Evolutionary conservation across 1,140 invertebrate genomes (phyloP), one percentile per base, ranked within the genome.

Genomic region (Caerostris darwini): DNA sequence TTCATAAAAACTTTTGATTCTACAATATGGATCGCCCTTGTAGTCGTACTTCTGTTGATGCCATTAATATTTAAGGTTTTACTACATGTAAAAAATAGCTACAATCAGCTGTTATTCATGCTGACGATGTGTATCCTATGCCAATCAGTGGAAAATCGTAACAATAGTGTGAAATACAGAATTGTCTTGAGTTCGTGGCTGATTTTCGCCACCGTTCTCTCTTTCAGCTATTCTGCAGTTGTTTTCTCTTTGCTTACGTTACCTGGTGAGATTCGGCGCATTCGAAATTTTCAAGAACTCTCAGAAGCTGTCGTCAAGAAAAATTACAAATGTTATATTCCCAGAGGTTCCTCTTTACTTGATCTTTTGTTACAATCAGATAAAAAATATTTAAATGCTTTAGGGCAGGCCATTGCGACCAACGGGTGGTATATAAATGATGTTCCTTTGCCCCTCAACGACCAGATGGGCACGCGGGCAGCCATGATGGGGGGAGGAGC

Each of bases 191-290:
- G 6, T 50, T 50, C 58, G 2, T 86, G 83, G 83, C 61, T 86
- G 7, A 4, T 67, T 50, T 89, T 89, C 17, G 3, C n/a, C 14
- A 53, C 17, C 6, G 14, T 69, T 17, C 3, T 89, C 7, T 67
- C 64, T 7, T 50, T 69, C 61, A 53, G 50, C 7, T 89, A 89
- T 89, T 69, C 87, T 3, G 50, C 59, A 7, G 58, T 67, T n/a
- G 53, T 89, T 7, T 56, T 69, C 7, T 89, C 87, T 5, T 54
- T 67, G 12, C 50, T 89, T 5, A 89, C 87, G 6, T 8, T 89
- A 17, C 61, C 87, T 67, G 5, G 34, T 7, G 61, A 59, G 4
- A 89, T 67, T 3, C 10, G 5, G 3, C 50, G 61, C 10, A 54
- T 89, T 8, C 19, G n/a, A 19, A 89, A 56, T 17, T 53, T 89